Evolutionary conservation across 1,140 invertebrate genomes (phyloP).

Genomic region (Piezodorus guildinii): DNA sequence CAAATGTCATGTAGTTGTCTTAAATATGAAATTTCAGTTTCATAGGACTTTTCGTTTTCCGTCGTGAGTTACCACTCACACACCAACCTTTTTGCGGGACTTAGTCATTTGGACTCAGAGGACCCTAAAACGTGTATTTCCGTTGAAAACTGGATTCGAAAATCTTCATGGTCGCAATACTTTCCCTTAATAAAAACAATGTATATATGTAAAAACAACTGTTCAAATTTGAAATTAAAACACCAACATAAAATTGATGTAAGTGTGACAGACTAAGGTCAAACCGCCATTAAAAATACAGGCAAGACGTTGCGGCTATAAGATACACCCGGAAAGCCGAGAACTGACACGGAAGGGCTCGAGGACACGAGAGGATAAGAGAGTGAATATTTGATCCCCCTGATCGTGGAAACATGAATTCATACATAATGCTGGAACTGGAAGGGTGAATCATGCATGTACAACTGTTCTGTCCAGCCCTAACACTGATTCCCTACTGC

Average conservation of each 20-base stretch:
- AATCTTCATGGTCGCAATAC: too few species aligned
- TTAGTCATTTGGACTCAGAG: too few species aligned
- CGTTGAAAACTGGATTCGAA: too few species aligned
- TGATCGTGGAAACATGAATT: constrained; percentile 7
- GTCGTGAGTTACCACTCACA: too few species aligned
- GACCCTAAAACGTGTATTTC: too few species aligned
- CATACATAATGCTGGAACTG: not conserved
- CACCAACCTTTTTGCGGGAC: too few species aligned
- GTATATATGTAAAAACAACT: too few species aligned
- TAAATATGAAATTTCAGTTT: too few species aligned
- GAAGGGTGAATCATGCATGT: not conserved
- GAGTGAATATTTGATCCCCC: not conserved
- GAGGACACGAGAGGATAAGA: not conserved
- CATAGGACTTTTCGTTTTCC: too few species aligned
- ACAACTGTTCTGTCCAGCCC: not conserved
- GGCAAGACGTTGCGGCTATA: not conserved
- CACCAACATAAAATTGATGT: not conserved
- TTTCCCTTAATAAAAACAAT: too few species aligned
- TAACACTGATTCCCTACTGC: not conserved
- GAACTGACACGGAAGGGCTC: not conserved
- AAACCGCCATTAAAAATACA: not conserved
- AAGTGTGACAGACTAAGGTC: not conserved
- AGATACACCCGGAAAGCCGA: not conserved
- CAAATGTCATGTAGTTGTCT: too few species aligned
- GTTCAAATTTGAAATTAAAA: too few species aligned